These are phyloP conservation scores for Myrmophylax atrothorax DNA, from an alignment of 2,113 vertebrate genomes.

Conservation along the genomic window DNA sequence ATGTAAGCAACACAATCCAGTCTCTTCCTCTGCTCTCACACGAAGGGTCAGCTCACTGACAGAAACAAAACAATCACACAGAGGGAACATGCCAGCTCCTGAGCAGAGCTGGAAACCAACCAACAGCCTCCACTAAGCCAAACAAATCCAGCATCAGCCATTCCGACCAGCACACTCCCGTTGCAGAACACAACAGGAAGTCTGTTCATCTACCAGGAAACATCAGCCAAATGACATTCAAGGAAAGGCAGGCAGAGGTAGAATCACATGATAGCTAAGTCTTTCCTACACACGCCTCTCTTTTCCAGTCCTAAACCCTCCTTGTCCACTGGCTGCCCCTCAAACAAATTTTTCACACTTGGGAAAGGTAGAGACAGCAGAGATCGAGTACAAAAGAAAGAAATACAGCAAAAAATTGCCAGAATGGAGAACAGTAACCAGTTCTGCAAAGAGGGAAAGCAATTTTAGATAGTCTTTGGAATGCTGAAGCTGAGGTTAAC, in stretches of 20 bases:
- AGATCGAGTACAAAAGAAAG: rapidly evolving
- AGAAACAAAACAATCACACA: conserved; percentile 38
- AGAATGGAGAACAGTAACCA: background rate
- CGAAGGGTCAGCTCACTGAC: conserved; percentile 1
- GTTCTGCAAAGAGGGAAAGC: background rate
- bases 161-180: conserved; percentile 8
- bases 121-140: conserved; percentile 58
- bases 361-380: background rate
- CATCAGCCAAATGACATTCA: conserved; percentile 48
- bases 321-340: background rate
- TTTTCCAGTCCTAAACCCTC: background rate
- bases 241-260: background rate
- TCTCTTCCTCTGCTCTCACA: background rate
- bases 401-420: background rate
- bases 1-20: background rate
- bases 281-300: background rate
- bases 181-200: conserved; percentile 65
- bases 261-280: conserved; percentile 41
- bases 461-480: background rate
- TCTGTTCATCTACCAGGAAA: conserved; percentile 52
- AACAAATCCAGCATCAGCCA: conserved; percentile 58
- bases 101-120: conserved; percentile 55
- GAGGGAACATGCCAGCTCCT: conserved; percentile 13
- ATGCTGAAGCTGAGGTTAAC: background rate
- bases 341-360: background rate